Base-by-base conservation (phyloP, 1,140 invertebrate genomes). In the Proales similis region DNA sequence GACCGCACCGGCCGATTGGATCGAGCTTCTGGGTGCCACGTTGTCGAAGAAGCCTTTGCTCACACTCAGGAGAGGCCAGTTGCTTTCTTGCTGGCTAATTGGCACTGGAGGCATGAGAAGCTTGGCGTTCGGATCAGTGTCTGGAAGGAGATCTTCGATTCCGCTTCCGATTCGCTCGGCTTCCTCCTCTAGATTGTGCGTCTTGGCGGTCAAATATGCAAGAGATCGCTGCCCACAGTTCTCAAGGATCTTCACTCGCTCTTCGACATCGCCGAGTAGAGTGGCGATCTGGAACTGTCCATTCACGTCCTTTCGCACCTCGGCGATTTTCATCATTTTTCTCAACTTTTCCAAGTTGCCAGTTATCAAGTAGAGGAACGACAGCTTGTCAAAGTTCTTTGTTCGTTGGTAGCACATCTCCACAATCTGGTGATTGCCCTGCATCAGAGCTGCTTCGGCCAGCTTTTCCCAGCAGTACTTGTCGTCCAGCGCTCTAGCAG, bases 341-440 rank as follows among this genome's bases (percentile, higher is more conserved):
- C 83, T 82, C 45, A 99, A 78, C 74, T 99, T 99, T 42, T 98
- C 94, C 67, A 96, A 77, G 77, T 99, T 98, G 17, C 95, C 95
- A 30, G 94, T 98, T 63, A 99, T 93, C 4, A 98, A 78, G 76
- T 99, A 99, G 6, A 99, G 79, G 79, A 99, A 98, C 3, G 92
- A 88, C 0, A 99, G 80, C 76, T 96, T 97, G 72, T 98, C 92
- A 76, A 98, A 99, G 78, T 96, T 95, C 77, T 98, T 99, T 3
- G 92, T 98, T 65, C 93, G 82, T 75, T 99, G 94, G 77, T 99
- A 99, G 66, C 91, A 94, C 90, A 97, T 96, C 76, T 98, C 95
- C 0, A 97, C 93, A 17, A 84, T 80, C 79, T 93, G 88, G 77
- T 93, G 88, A 74, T 95, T 94, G 14, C 91, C 92, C 71, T 92